Conservation (phyloP, 2,113 vertebrate genomes). For the Emydocephalus ijimae region DNA sequence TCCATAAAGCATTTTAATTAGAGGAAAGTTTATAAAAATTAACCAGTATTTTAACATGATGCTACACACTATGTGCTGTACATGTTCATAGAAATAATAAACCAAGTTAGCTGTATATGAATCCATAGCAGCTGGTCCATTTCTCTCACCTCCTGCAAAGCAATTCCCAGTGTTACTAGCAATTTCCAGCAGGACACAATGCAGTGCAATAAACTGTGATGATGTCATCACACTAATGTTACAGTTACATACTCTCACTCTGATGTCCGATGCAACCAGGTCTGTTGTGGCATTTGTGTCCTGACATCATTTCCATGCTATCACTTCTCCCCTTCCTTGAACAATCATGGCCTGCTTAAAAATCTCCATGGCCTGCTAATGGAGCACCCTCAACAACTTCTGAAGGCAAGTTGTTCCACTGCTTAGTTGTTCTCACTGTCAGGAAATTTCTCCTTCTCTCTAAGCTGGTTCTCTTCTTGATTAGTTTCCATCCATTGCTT, state of each 20-base stretch:
- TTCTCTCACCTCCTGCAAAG: background rate
- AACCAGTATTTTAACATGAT: slow-evolving; percentile 20
- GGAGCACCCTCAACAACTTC: background rate
- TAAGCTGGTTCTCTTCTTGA: background rate
- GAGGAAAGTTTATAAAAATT: background rate
- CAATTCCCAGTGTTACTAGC: background rate
- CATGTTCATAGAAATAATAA: background rate
- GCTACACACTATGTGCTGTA: background rate
- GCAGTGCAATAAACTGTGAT: background rate
- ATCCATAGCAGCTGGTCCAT: background rate
- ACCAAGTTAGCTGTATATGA: background rate
- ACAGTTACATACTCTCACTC: background rate
- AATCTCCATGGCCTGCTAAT: background rate
- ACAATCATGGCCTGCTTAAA: background rate
- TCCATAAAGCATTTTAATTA: slow-evolving; percentile 21
- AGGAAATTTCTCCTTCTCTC: background rate
- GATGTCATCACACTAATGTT: background rate
- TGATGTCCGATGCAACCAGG: background rate
- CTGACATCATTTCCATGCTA: background rate
- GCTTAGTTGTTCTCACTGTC: background rate
- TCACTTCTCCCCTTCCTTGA: background rate
- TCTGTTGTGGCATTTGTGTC: background rate
- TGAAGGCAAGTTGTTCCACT: background rate
- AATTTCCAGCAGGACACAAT: background rate
- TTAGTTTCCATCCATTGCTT: background rate